Conservation (phyloP, 2,797 vertebrate species). For the Lophius americanus region DNA sequence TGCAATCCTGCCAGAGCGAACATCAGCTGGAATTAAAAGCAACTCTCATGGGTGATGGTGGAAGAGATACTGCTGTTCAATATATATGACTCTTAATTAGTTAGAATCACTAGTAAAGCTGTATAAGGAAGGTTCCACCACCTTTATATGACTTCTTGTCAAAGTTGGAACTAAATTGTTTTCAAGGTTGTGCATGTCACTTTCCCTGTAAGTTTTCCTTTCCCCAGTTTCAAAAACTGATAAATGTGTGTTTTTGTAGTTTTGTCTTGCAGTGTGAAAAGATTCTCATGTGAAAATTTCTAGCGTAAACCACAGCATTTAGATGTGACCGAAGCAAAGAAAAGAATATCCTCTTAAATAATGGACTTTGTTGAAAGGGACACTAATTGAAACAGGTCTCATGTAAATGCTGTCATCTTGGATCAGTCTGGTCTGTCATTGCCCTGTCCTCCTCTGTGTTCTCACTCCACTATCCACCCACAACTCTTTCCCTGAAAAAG, state of each 20-base stretch:
- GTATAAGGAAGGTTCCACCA: too few relatives aligned
- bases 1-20: too few relatives aligned
- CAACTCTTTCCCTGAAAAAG: background rate
- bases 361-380: constrained; percentile 21
- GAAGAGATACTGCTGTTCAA: too few relatives aligned
- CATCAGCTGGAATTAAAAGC: too few relatives aligned
- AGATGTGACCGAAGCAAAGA: constrained; percentile 4
- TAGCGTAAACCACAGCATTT: background rate
- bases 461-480: background rate
- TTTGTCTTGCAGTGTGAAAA: background rate
- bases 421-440: constrained; percentile 42
- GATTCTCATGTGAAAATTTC: constrained; percentile 3
- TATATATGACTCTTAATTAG: too few relatives aligned
- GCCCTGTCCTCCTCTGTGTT: constrained; percentile 39
- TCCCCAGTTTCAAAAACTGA: background rate
- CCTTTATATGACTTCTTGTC: background rate
- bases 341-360: constrained; percentile 15
- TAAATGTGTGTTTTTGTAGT: background rate
- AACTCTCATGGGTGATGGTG: too few relatives aligned
- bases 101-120: too few relatives aligned
- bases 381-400: constrained; percentile 35
- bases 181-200: background rate
- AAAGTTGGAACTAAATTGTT: constrained; percentile 16
- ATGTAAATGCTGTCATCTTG: constrained; percentile 35
- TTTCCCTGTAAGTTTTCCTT: constrained; percentile 2